Evolutionary conservation across 2,113 vertebrate genomes (phyloP), one percentile per base, ranked within the genome.

Genomic region (Oophaga pumilio): DNA sequence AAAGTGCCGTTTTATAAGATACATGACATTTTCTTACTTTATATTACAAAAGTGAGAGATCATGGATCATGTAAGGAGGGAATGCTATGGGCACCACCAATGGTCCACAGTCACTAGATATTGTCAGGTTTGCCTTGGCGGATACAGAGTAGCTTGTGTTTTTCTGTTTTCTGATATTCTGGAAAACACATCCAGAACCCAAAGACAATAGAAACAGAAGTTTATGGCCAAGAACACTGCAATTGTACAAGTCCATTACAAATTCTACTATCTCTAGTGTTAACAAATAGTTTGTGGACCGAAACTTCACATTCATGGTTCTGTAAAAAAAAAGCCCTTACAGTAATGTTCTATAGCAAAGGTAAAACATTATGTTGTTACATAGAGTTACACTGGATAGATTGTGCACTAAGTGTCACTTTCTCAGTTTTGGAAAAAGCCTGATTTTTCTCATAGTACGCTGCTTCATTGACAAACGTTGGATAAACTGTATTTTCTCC

Each of bases 391-490:
- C 62, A 90, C 87, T 91, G 91, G 91, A 98, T 92, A 26, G 92
- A 90, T 68, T 91, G 92, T 49, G 95, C 96, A 6, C 87, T 91
- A 90, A 99, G 91, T 66, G 93, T 93, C 87, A 96, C 90, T 92
- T 95, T 95, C 62, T 94, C 92, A 11, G 98, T 99, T 89, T 94
- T 97, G 6, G 97, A 92, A 59, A 99, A 98, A 2, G 98, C 98
- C 94, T 97, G 97, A 78, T 97, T 96, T 93, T 99, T 99, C 91
- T 99, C 98, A 80, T 99, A 99, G 91, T 99, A 99, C 0, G 98
- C 98, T 0, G 98, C 98, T 92, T 99, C 98, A 0, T 99, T 99
- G 89, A 99, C 96, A 91, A 99, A 99, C 17, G 96, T 96, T 2
- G 98, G 97, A 71, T 97, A 98, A 76, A 97, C 94, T 0, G 94